Evolutionary conservation across 2,113 vertebrate genomes (phyloP).

Genomic region (Odocoileus virginianus): DNA sequence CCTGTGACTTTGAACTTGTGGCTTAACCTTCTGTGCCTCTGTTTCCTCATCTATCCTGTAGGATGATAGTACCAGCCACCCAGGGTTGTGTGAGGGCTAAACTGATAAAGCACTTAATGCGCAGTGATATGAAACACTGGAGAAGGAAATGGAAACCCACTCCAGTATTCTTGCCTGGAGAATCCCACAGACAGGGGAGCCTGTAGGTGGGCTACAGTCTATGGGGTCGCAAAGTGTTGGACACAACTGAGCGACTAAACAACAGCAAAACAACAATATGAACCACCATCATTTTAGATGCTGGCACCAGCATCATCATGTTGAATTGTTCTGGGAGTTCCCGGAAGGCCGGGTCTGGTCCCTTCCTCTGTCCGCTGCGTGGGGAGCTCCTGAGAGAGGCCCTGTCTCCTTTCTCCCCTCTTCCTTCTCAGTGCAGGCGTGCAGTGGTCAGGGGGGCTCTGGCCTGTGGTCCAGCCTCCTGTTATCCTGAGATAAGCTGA

Average conservation of each 20-base stretch:
- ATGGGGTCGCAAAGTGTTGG: not conserved
- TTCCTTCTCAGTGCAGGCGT: not conserved
- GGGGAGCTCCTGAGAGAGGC: not conserved
- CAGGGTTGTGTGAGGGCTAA: not conserved
- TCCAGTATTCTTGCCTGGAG: not conserved
- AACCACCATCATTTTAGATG: not conserved
- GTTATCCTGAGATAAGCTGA: not conserved
- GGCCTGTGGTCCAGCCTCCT: not conserved
- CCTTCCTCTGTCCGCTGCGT: not conserved
- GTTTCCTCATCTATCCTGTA: not conserved
- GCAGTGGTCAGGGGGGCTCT: not conserved
- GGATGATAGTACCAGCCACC: not conserved
- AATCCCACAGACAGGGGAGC: not conserved
- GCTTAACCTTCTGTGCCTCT: not conserved
- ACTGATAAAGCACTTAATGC: not conserved
- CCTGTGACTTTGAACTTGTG: not conserved
- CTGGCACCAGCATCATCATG: not conserved
- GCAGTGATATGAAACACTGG: not conserved
- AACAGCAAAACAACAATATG: not conserved
- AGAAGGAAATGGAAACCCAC: not conserved
- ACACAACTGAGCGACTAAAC: not conserved
- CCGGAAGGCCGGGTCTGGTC: not conserved
- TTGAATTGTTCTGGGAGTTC: not conserved
- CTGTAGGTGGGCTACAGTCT: not conserved
- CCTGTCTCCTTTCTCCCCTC: not conserved